These are phyloP conservation scores for Ariolimax columbianus DNA, from an alignment of 2,888 invertebrate genomes.

Conservation along the genomic window DNA sequence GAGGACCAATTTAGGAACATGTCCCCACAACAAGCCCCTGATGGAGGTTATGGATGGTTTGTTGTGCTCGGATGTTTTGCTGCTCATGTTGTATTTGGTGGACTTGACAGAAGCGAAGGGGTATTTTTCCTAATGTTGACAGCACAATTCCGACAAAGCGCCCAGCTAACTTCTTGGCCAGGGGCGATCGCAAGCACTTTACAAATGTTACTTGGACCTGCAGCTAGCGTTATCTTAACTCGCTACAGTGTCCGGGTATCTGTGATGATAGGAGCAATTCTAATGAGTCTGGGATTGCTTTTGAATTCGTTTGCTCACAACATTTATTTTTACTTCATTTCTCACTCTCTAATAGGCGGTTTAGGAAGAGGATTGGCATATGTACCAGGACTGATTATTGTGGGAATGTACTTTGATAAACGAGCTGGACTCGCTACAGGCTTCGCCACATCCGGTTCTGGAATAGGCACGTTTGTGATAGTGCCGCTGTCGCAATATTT, in stretches of 20 bases:
- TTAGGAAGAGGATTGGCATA: constrained; percentile 64
- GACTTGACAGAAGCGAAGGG: constrained; percentile 67
- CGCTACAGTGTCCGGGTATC: constrained; percentile 61
- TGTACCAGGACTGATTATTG: constrained; percentile 62
- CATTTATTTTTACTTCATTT: constrained; percentile 59
- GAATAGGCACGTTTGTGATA: constrained; percentile 65
- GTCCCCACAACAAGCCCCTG: neutral
- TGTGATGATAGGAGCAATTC: constrained; percentile 59
- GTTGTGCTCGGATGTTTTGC: constrained; percentile 64
- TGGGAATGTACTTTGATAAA: constrained; percentile 68
- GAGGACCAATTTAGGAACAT: neutral
- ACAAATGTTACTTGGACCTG: constrained; percentile 64
- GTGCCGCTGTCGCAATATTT: constrained; percentile 62
- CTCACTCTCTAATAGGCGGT: constrained; percentile 64
- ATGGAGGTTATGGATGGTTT: constrained; percentile 70
- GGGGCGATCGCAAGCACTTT: constrained; percentile 61
- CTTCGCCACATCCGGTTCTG: constrained; percentile 63
- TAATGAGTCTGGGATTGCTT: constrained; percentile 58
- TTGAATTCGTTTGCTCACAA: constrained; percentile 62
- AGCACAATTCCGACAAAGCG: constrained; percentile 61
- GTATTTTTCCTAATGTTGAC: constrained; percentile 66
- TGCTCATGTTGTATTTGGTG: constrained; percentile 66
- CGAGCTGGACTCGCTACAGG: constrained; percentile 66
- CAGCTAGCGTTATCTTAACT: constrained; percentile 62
- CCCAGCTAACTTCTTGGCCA: constrained; percentile 69